Conservation (phyloP, 2,797 vertebrate species). For the Trachurus trachurus region DNA sequence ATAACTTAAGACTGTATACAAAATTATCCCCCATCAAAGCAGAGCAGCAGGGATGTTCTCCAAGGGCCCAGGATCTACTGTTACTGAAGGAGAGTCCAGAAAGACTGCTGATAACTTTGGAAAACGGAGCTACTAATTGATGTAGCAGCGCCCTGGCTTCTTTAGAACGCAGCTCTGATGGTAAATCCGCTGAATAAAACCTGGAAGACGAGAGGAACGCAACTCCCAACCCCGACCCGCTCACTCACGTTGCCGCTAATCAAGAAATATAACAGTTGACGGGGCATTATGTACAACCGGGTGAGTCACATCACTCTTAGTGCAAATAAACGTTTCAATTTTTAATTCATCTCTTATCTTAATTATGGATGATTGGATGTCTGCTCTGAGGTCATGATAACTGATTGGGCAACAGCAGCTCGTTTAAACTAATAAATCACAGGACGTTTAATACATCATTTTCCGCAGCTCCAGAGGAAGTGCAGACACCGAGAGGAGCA, state of each 20-base stretch:
- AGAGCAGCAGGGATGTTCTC: conserved; percentile 65
- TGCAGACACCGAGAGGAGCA: not conserved
- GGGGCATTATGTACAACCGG: conserved; percentile 48
- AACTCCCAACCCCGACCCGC: not conserved
- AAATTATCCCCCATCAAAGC: conserved; percentile 81
- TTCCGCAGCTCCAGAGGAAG: conserved; percentile 1
- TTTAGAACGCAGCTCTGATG: conserved; percentile 41
- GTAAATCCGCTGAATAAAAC: conserved; percentile 56
- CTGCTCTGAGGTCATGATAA: conserved; percentile 68
- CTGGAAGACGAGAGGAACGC: conserved; percentile 15
- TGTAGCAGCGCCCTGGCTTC: conserved; percentile 14
- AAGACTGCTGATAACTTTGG: conserved; percentile 69
- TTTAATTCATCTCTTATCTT: conserved; percentile 72
- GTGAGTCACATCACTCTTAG: conserved; percentile 58
- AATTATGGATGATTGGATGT: conserved; percentile 74
- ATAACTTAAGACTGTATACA: conserved; percentile 79
- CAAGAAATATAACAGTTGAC: conserved; percentile 52
- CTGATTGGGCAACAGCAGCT: conserved; percentile 62
- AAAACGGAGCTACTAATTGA: conserved; percentile 75
- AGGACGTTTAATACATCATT: conserved; percentile 43
- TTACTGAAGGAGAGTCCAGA: conserved; percentile 63
- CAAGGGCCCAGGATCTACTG: conserved; percentile 63
- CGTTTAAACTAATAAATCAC: conserved; percentile 69
- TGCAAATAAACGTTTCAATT: conserved; percentile 55
- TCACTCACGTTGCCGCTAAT: conserved; percentile 33